Evolutionary conservation across 35 echinoderm and acorn worm genomes (phyloP).

Genomic region (Holothuria glaberrima): DNA sequence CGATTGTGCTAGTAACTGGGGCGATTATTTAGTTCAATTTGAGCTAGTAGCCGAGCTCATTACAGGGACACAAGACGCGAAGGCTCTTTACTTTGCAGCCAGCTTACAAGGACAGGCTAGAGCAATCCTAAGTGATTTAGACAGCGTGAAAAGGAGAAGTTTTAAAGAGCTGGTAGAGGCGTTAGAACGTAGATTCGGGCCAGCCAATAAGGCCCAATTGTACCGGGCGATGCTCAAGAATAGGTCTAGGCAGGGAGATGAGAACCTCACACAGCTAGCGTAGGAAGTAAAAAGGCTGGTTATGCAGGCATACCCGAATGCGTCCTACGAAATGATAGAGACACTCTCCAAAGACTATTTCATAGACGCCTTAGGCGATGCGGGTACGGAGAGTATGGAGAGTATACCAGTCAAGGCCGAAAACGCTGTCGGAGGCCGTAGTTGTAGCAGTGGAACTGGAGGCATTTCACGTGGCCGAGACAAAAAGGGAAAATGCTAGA

Average conservation of each 20-base stretch:
- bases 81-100: conserved; percentile 40
- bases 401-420: conserved; percentile 45
- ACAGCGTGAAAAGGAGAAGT: neutral
- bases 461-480: conserved; percentile 53
- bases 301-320: conserved; percentile 53
- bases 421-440: conserved; percentile 24
- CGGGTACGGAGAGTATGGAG: conserved; percentile 47
- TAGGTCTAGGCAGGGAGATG: conserved; percentile 7
- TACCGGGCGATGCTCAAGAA: conserved; percentile 55
- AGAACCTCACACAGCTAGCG: conserved; percentile 51
- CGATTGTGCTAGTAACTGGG: neutral
- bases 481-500: neutral
- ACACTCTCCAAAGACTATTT: conserved; percentile 65
- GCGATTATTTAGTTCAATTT: conserved; percentile 25
- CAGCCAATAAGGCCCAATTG: conserved; percentile 54
- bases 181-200: conserved; percentile 43
- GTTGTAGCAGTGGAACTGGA: conserved; percentile 61
- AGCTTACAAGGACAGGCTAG: conserved; percentile 29
- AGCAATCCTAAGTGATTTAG: conserved; percentile 47
- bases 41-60: conserved; percentile 3
- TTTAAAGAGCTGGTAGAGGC: conserved; percentile 2
- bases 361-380: conserved; percentile 58
- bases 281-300: conserved; percentile 57
- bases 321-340: conserved; percentile 35
- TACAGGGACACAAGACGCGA: neutral